Evolutionary conservation across 2,888 invertebrate genomes (phyloP), one percentile per base, ranked within the genome.

Genomic region (Metacarcinus magister): DNA sequence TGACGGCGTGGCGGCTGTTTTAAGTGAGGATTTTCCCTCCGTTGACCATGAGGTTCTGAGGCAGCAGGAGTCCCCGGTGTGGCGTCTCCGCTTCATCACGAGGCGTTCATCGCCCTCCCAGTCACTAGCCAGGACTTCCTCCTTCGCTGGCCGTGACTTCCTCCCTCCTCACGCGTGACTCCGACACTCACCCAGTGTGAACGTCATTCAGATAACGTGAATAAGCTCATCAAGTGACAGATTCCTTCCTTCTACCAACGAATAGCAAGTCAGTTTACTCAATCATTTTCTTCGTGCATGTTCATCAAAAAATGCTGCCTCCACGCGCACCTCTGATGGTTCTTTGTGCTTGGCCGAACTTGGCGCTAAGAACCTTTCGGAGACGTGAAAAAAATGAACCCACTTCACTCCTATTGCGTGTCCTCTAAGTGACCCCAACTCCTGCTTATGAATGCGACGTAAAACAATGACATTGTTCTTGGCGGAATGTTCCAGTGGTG

Each of bases 51-150:
- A 87, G 87, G 19, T 3, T 67, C 48, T 13, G 75, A 75, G 23
- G 75, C 75, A 75, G 28, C 10, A 39, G 39, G 87, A 87, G 39
- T 1, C 87, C 82, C 87, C 87, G 16, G 87, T 0, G 87, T 87
- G 87, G 87, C 39, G 87, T 87, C 87, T 87, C 87, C 87, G 87
- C 87, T 87, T 87, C 32, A 87, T 87, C 87, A 87, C 87, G 39
- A 87, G 87, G 87, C 87, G 87, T 87, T 87, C 87, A 87, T 87
- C 87, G 87, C 87, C 87, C 87, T 87, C 87, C 87, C 87, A 87
- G 39, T 87, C 87, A 87, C 87, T 87, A 87, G 87, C 87, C 87
- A 87, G 87, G 87, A 87, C 87, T 87, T 87, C 87, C 87, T 87
- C 87, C 87, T 87, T 87, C 87, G 87, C 87, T 39, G 87, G 87